A percentile compares a stretch with the other conserved stretches of the same genome.
These are phyloP conservation scores for Pterocles burchelli DNA, from an alignment of 2,113 vertebrate genomes.

Conservation along the genomic window DNA sequence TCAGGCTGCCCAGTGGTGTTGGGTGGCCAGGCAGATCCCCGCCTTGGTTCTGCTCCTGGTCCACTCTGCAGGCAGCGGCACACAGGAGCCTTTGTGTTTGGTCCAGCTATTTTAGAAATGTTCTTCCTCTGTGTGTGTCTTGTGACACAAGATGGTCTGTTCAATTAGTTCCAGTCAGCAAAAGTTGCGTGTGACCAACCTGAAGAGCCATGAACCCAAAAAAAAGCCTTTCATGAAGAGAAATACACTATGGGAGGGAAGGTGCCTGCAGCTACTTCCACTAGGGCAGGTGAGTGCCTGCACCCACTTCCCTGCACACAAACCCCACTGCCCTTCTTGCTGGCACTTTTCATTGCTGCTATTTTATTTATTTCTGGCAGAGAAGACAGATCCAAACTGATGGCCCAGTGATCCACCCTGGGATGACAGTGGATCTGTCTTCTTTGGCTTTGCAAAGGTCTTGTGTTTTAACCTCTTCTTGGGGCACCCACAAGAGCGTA, in stretches of 20 bases:
- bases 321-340: background rate
- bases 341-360: background rate
- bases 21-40: background rate
- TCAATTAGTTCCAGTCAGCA: background rate
- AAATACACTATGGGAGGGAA: background rate
- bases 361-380: background rate
- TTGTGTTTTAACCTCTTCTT: background rate
- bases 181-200: background rate
- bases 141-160: background rate
- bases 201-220: background rate
- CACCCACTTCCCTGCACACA: background rate
- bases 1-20: background rate
- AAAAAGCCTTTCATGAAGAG: background rate
- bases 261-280: background rate
- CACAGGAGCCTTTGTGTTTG: background rate
- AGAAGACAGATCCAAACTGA: background rate
- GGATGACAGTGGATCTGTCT: background rate
- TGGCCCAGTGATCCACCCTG: background rate
- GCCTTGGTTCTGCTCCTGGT: background rate
- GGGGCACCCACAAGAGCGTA: background rate
- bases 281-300: background rate
- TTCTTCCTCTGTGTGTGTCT: background rate
- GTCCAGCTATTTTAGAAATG: background rate
- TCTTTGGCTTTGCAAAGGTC: background rate
- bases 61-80: background rate